Evolutionary conservation across 2,888 invertebrate species (phyloP), one percentile per base, ranked within the genome.

Genomic region (Plebejus melissa): DNA sequence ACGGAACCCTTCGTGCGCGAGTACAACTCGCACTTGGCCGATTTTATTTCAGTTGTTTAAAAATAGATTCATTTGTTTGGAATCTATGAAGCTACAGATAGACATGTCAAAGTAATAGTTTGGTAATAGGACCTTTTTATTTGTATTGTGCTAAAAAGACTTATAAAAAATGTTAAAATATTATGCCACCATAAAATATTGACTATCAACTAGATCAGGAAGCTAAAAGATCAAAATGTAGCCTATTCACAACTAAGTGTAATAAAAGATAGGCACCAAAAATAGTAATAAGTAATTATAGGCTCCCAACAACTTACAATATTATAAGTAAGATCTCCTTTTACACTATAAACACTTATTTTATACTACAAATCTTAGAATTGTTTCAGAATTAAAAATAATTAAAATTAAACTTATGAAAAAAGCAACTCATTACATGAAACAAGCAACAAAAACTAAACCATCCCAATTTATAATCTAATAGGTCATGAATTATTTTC

Each of bases 371-470:
- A 11, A 5, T 50, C 50, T 75, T 28, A 75, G 80, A 80, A 79
- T 80, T 77, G 80, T 81, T 83, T 81, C 83, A 83, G 79, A 80
- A 79, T 78, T 58, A 77, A 78, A 79, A 77, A 16, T 46, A 79
- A 81, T 80, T 77, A 76, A 75, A 78, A 81, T 78, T 74, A 75
- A 81, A 82, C 79, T 82, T 85, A 83, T 81, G 88, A 89, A 89
- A 87, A 85, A 83, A 75, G 71, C 76, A 77, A 79, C 77, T 76
- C 77, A 78, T 80, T 76, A 83, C 78, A 77, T 79, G 83, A 88
- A 90, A 90, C 82, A 90, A 90, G 88, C 82, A 90, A 91, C 88
- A 91, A 90, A 91, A 91, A 90, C 84, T 90, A 82, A 79, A 77
- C 91, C 90, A 84, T 82, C 90, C 88, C 80, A 90, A 90, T 88